These are phyloP conservation scores for Helleia helle DNA, from an alignment of 2,888 invertebrate species.

Conservation along the genomic window DNA sequence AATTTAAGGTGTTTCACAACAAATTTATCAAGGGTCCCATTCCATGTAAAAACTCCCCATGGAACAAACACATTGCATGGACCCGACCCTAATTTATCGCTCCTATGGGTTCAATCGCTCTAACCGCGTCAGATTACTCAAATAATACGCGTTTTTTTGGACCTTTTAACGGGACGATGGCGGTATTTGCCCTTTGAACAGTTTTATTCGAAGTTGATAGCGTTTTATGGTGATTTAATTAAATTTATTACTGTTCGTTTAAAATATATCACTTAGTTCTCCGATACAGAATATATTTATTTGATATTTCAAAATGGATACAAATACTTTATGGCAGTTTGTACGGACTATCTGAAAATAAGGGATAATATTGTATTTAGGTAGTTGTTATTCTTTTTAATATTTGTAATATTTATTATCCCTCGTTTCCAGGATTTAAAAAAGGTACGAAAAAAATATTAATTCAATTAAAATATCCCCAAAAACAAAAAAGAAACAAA, in stretches of 20 bases:
- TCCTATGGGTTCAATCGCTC: slow-evolving; percentile 16
- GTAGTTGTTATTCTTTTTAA: too few species aligned
- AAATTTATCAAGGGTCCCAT: slow-evolving; percentile 22
- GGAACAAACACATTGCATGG: slow-evolving; percentile 26
- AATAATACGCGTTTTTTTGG: slow-evolving; percentile 10
- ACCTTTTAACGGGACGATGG: slow-evolving; percentile 9
- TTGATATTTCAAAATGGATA: too few species aligned
- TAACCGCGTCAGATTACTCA: slow-evolving; percentile 11
- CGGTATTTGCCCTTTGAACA: slow-evolving; percentile 5
- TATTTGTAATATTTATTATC: too few species aligned
- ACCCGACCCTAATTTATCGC: slow-evolving; percentile 24
- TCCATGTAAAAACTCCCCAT: slow-evolving; percentile 23
- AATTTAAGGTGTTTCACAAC: slow-evolving; percentile 14
- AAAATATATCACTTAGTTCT: too few species aligned
- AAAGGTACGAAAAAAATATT: too few species aligned
- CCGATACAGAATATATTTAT: too few species aligned
- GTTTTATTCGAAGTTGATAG: slow-evolving; percentile 2
- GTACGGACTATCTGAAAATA: too few species aligned
- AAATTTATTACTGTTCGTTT: background rate
- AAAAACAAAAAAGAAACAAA: too few species aligned
- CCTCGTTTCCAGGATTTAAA: too few species aligned
- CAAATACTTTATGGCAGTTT: too few species aligned
- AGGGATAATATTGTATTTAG: too few species aligned
- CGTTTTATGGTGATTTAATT: background rate
- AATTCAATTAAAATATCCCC: too few species aligned